Base-by-base conservation (phyloP, 1,140 invertebrate species). In the Lutraria rhynchaena region DNA sequence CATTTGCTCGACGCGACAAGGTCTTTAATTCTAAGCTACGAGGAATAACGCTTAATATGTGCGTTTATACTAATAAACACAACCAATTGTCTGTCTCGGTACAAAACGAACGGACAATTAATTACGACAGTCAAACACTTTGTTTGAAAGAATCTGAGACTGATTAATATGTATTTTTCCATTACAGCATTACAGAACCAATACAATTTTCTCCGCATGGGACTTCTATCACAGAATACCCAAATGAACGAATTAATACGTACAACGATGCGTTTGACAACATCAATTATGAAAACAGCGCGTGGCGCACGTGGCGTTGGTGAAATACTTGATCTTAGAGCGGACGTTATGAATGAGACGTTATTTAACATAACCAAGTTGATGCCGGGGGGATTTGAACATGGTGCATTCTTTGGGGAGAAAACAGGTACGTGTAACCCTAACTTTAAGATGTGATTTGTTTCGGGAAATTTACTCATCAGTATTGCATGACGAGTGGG, bases 261-360 rank as follows among this genome's bases (percentile, higher is more conserved):
- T 7, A 63, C 78, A 24, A 73, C 78, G 9, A 61, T 71, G 67
- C 37, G 69, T 5, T 69, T 81, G 19, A 81, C 78, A 3, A 81
- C 78, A 1, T 58, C 78, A 9, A 81, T 81, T 11, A 73, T 81
- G 78, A 81, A 81, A 22, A 81, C 78, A 17, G 57, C 78, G 41
- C 67, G 78, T 53, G 78, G 69, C 3, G 69, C 78, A 31, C 58
- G 58, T 13, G 70, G 78, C 33, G 46, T 73, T 24, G 78, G 69
- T 3, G 78, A 74, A 27, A 63, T 81, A 9, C 69, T 74, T 22
- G 78, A 81, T 33, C 46, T 81, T 5, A 31, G 78, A 41, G 58
- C 70, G 61, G 78, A 81, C 31, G 69, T 73, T 19, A 65, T 81
- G 78, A 81, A 81, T 37, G 53, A 81, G 37, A 81, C 78, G n/a